Evolutionary conservation across 2,797 vertebrate species (phyloP), one percentile per base, ranked within the genome.

Genomic region (Poeciliopsis turneri): DNA sequence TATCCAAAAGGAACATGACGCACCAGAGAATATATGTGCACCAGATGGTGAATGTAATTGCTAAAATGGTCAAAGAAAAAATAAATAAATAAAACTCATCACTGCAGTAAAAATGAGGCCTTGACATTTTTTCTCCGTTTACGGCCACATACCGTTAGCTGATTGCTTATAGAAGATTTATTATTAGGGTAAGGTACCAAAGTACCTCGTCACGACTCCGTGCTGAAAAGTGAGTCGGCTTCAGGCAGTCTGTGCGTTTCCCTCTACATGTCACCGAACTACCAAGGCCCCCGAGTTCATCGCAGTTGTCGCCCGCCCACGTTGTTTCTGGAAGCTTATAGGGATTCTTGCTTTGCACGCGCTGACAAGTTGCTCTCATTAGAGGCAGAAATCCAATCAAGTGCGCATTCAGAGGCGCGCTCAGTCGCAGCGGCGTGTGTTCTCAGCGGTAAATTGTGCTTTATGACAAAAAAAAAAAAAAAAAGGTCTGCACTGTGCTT

Each of bases 311-410:
- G 45, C 39, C 73, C 47, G 23, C 75, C 47, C 39, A 41, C 66
- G 75, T 68, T 9, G 66, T 87, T 87, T 72, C 1, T 8, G 33
- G 75, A 39, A 46, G 25, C 75, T 83, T 72, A 59, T 43, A 72
- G 81, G 68, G 18, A 82, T 85, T 45, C 75, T 4, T 77, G 77
- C 13, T 55, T 77, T 85, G 72, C 70, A 73, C 78, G 77, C 49
- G 49, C 55, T 86, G 83, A 90, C 83, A 86, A 83, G 86, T 84
- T 80, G 73, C 71, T 88, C 84, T 88, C 84, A 89, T 90, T 87
- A 87, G 80, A 78, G 86, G 77, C 77, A 82, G 84, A 73, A 89
- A 85, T 87, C 77, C 84, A 84, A 87, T 90, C 81, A 84, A 77
- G 59, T 41, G 61, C 75, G 78, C 74, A 85, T 83, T 82, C 64